These are phyloP conservation scores for Oxyscelio sp. DNA, from an alignment of 2,888 invertebrate species.

Conservation along the genomic window DNA sequence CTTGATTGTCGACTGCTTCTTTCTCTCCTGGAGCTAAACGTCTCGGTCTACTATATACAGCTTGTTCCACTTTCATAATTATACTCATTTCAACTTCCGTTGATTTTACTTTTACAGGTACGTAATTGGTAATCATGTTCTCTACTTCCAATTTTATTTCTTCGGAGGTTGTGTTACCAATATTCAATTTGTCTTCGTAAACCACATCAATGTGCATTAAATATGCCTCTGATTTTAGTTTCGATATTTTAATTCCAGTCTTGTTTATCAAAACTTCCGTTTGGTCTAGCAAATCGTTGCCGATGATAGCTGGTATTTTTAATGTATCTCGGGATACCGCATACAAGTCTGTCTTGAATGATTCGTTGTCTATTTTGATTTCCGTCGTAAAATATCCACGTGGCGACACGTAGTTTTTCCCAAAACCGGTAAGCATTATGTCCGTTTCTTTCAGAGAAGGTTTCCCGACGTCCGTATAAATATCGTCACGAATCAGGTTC, in stretches of 20 bases:
- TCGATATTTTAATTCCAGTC: slow-evolving; percentile 6
- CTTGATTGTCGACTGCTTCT: slow-evolving; percentile 4
- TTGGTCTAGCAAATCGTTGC: slow-evolving; percentile 59
- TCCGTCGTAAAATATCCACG: slow-evolving; percentile 30
- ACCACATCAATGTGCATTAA: slow-evolving; percentile 21
- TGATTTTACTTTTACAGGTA: slow-evolving; percentile 3
- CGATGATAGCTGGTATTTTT: slow-evolving; percentile 44
- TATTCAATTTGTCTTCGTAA: slow-evolving; percentile 12
- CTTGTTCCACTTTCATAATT: slow-evolving; percentile 5
- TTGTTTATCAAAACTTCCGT: slow-evolving; percentile 31
- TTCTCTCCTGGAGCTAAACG: slow-evolving; percentile 27
- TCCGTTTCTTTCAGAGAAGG: slow-evolving; percentile 37
- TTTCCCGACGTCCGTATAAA: slow-evolving; percentile 26
- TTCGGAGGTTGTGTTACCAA: neutral
- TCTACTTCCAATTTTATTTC: neutral
- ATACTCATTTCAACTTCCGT: slow-evolving; percentile 23
- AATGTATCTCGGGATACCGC: slow-evolving; percentile 49
- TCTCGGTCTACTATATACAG: slow-evolving; percentile 23
- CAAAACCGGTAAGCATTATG: slow-evolving; percentile 47
- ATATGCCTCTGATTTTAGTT: slow-evolving; percentile 4
- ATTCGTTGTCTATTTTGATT: slow-evolving; percentile 13
- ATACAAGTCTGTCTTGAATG: slow-evolving; percentile 31
- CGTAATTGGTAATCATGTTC: neutral
- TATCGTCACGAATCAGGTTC: slow-evolving; percentile 43
- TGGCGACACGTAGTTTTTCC: slow-evolving; percentile 36